Base-by-base conservation (phyloP, 2,888 invertebrate genomes). In the Thysanoteuthis rhombus region DNA sequence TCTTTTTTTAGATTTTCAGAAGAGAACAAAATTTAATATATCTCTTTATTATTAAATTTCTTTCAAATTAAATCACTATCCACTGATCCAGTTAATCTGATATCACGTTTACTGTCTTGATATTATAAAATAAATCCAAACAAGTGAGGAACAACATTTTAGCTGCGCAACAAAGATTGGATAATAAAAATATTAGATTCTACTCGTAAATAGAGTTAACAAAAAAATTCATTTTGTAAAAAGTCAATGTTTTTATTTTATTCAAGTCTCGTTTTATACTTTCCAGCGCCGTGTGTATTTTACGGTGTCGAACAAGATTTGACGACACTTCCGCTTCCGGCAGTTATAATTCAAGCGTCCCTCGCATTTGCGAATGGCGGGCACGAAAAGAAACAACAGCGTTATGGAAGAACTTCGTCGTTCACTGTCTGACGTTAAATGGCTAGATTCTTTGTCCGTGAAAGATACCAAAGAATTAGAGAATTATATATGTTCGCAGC, bases 381-480 rank as follows among this genome's bases (percentile, higher is more conserved):
- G 39, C 45, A 45, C 92, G 25, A 45, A 45, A n/a, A 32, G 42
- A 32, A 40, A 40, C 28, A 40, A 40, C 12, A 40, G 32, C 25
- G 32, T 28, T 3, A 92, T 92, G 92, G 92, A 92, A n/a, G 92
- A 92, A 92, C 45, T 92, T 92, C 92, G 92, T 6, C 92, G 92
- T n/a, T 92, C 45, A 45, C 22, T 92, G n/a, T 40, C 92, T 45
- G 92, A 92, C 45, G n/a, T n/a, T 6, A 92, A 92, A 92, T 92
- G 92, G 92, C 6, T 92, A 92, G 92, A 92, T 40, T 45, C 40
- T 45, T 92, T 92, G n/a, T 40, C 92, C n/a, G 42, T 45, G 32
- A 92, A 92, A 39, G 45, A 45, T 36, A 32, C 8, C 5, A 45
- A 40, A n/a, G 92, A 92, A 92, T n/a, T 92, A 36, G 92, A 92